phyloP scores from a whole-genome alignment of 1,140 invertebrate species.

The Nomia melanderi region DNA sequence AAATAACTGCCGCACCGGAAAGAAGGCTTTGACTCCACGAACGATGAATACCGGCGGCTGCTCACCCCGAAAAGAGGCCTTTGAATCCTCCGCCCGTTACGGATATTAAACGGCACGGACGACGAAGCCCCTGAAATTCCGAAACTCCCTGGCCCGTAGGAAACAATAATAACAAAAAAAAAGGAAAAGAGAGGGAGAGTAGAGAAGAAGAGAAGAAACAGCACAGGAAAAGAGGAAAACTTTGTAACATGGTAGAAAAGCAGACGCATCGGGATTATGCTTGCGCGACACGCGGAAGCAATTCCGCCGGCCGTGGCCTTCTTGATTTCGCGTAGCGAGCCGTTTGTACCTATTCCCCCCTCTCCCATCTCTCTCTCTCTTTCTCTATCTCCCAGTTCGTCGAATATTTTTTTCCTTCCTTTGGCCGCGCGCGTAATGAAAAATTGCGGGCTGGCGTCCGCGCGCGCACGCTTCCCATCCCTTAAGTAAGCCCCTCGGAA shows the following conservation, averaged over 20 bases:
- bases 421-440: slow-evolving; percentile 33
- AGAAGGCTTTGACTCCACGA: background rate
- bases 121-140: slow-evolving; percentile 9
- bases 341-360: background rate
- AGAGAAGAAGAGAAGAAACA: no score
- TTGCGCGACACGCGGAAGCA: slow-evolving; percentile 43
- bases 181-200: no score
- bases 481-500: slow-evolving; percentile 34
- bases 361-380: slow-evolving; percentile 4
- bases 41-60: slow-evolving; percentile 1
- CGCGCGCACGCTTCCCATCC: slow-evolving; percentile 13
- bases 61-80: slow-evolving; percentile 27
- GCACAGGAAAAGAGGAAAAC: no score
- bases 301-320: slow-evolving; percentile 32
- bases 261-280: slow-evolving; percentile 38
- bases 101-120: slow-evolving; percentile 40
- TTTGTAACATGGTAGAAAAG: no score
- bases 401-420: background rate
- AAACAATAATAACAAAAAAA: slow-evolving; percentile 21
- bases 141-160: slow-evolving; percentile 9
- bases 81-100: slow-evolving; percentile 21
- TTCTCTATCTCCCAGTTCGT: background rate
- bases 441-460: slow-evolving; percentile 34
- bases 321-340: slow-evolving; percentile 45
- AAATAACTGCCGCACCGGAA: slow-evolving; percentile 15